phyloP scores from a whole-genome alignment of 2,797 vertebrate species.

The Botia kubotai region DNA sequence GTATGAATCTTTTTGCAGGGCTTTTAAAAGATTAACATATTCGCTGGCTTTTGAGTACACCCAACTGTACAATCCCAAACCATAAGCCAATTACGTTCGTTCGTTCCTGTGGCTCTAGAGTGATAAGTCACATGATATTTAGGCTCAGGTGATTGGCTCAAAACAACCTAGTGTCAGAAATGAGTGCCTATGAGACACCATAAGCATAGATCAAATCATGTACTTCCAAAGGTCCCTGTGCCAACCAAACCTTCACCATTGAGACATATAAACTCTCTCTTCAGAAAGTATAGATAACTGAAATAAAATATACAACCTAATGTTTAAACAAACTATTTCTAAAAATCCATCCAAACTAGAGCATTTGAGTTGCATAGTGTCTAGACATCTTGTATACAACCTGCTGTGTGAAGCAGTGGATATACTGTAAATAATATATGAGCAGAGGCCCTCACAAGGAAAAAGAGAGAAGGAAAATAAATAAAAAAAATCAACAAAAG shows the following conservation, averaged over 20 bases:
- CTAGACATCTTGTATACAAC: constrained; percentile 3
- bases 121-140: too few relatives aligned
- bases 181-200: too few relatives aligned
- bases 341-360: neutral
- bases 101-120: too few relatives aligned
- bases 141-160: too few relatives aligned
- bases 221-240: neutral
- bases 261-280: neutral
- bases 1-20: too few relatives aligned
- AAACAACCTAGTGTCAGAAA: too few relatives aligned
- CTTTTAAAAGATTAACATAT: too few relatives aligned
- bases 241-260: neutral
- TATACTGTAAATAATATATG: constrained; percentile 33
- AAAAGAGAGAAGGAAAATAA: neutral
- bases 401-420: constrained; percentile 23
- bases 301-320: neutral
- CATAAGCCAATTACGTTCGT: too few relatives aligned
- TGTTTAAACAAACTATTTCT: neutral
- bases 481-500: constrained; percentile 6
- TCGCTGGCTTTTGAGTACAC: too few relatives aligned
- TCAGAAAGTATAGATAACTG: too few relatives aligned
- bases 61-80: too few relatives aligned
- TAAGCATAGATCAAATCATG: too few relatives aligned
- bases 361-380: neutral
- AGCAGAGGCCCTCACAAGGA: constrained; percentile 12